These are phyloP conservation scores for Protodeltote pygarga DNA, from an alignment of 2,888 invertebrate genomes.

Conservation along the genomic window DNA sequence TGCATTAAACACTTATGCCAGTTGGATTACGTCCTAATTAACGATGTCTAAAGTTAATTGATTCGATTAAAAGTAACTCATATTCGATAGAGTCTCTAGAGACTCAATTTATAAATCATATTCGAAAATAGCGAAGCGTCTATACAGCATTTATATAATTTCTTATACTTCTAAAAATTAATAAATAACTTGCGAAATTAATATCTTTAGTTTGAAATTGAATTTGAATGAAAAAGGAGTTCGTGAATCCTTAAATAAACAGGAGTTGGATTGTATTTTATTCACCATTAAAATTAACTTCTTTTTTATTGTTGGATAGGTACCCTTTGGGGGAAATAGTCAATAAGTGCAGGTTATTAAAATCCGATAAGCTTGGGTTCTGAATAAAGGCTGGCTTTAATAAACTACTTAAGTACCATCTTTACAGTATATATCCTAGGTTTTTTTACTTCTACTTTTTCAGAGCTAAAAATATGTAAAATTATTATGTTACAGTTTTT, in stretches of 20 bases:
- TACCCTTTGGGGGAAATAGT: conserved; percentile 2
- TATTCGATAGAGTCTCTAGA: too few species aligned
- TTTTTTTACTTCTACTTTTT: too few species aligned
- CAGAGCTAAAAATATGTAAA: too few species aligned
- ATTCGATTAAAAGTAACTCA: conserved; percentile 1
- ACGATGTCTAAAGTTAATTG: conserved; percentile 8
- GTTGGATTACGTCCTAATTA: conserved; percentile 5
- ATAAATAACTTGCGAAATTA: conserved; percentile 32
- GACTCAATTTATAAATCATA: too few species aligned
- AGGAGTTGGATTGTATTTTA: conserved; percentile 13
- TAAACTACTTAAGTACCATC: neutral
- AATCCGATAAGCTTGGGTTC: conserved; percentile 5
- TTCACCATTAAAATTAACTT: conserved; percentile 17
- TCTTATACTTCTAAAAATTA: conserved; percentile 26
- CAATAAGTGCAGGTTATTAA: conserved; percentile 13
- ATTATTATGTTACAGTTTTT: too few species aligned
- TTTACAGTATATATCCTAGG: too few species aligned
- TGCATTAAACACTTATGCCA: neutral
- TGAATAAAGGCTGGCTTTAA: conserved; percentile 3
- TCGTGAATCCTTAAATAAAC: conserved; percentile 38
- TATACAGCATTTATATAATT: conserved; percentile 21
- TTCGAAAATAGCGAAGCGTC: conserved; percentile 4
- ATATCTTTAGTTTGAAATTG: conserved; percentile 41
- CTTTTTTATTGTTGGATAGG: conserved; percentile 18
- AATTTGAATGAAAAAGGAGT: too few species aligned